phyloP scores from a whole-genome alignment of 2,113 vertebrate species.

The Macaca nemestrina region DNA sequence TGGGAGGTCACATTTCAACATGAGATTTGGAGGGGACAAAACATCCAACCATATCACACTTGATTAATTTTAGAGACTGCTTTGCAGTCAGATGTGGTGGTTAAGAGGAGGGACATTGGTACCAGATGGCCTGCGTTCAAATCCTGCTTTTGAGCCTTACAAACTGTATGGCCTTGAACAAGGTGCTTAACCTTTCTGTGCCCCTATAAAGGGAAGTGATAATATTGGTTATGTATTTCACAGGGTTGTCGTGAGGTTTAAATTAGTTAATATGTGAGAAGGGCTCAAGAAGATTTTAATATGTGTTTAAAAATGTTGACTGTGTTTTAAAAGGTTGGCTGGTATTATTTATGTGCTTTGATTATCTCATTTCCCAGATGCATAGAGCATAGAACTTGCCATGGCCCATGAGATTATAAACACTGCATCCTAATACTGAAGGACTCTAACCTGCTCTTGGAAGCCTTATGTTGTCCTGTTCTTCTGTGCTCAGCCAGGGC shows the following conservation, averaged over 20 bases:
- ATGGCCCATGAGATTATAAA: neutral
- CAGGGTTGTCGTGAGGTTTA: neutral
- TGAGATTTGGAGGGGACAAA: no score
- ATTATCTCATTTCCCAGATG: neutral
- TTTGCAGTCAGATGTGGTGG: neutral
- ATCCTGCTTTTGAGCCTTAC: conserved; percentile 14
- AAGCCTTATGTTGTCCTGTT: neutral
- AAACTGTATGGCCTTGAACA: neutral
- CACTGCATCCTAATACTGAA: neutral
- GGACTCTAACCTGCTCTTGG: neutral
- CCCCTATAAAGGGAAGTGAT: neutral
- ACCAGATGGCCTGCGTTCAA: neutral
- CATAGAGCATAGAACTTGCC: neutral
- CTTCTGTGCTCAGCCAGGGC: neutral
- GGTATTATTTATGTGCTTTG: neutral
- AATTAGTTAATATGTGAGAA: neutral
- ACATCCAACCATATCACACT: no score
- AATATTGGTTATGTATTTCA: neutral
- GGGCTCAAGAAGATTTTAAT: neutral
- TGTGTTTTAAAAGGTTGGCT: neutral
- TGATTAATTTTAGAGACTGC: neutral
- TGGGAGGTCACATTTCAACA: no score
- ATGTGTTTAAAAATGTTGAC: neutral
- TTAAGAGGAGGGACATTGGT: neutral
- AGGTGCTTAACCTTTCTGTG: neutral